Base-by-base conservation (phyloP, 2,888 invertebrate genomes). In the Nemotelus nigrinus region DNA sequence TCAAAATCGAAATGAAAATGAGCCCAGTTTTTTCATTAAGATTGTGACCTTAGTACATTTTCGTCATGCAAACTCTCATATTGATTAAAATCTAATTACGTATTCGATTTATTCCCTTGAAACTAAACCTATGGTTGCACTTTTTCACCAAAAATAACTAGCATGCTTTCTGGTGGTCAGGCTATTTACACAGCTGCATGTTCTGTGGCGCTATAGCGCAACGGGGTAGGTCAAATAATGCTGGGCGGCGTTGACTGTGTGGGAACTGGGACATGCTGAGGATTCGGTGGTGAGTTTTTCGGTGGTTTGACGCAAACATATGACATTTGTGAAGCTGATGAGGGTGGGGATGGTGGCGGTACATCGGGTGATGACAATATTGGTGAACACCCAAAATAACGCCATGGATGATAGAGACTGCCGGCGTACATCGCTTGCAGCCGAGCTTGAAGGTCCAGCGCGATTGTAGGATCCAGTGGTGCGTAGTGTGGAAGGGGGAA, bases 201-300 rank as follows among this genome's bases (percentile, higher is more conserved):
- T 82, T 85, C 86, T 76, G 85, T 83, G 80, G 86, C 85, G 83
- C 86, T 86, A 81, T 84, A 87, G 83, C 88, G 87, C 84, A 87
- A 80, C 53, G 87, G 87, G 85, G 87, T 87, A 83, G 87, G 87
- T 87, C 88, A 87, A 85, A 87, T 87, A 80, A 87, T 85, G 81
- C 85, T 87, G 2, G 86, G 85, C 60, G 86, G 84, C 53, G 84
- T 83, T 79, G 84, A 84, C 57, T 74, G 77, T 55, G 77, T 65
- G 60, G 63, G 68, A 43, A 60, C 25, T 7, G 68, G 55, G 8
- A 47, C 4, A 47, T 7, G 48, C 5, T 57, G 74, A 8, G 63
- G 10, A 2, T 60, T 60, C 7, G 60, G 58, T 4, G 87, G 86
- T 44, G 87, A 87, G 47, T 86, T 84, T 77, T 86, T 87, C 63